Evolutionary conservation across 2,797 vertebrate species (phyloP).

Genomic region (Dendrocincla tyrannina): DNA sequence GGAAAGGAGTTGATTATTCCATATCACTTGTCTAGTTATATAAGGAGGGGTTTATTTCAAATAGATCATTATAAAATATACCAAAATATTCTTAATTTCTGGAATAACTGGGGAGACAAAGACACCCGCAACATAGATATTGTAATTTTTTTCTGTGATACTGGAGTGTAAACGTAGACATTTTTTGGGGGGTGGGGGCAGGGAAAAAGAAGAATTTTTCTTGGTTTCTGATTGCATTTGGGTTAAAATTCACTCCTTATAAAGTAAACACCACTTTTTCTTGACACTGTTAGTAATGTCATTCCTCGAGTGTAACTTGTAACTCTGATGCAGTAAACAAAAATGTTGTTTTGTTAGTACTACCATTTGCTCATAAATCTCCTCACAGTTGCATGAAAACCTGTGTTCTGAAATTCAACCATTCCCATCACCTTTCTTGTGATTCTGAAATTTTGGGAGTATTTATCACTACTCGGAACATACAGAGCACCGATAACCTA

Average conservation of each 20-base stretch:
- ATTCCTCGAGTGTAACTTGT: constrained; percentile 30
- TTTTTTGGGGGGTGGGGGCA: neutral
- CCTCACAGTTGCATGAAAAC: constrained; percentile 30
- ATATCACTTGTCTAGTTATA: neutral
- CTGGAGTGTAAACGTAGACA: neutral
- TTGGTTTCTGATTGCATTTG: neutral
- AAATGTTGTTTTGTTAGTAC: constrained; percentile 54
- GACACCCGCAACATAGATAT: neutral
- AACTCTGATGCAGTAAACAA: constrained; percentile 58
- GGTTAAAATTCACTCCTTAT: constrained; percentile 31
- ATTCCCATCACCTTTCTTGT: neutral
- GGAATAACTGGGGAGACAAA: neutral
- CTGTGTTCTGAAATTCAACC: constrained; percentile 16
- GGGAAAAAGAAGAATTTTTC: neutral
- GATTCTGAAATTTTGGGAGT: neutral
- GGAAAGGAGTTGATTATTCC: neutral
- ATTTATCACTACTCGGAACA: neutral
- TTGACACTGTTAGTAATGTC: constrained; percentile 51
- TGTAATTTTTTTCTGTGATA: neutral
- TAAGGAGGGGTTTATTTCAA: neutral
- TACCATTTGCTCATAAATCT: constrained; percentile 33
- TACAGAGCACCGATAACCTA: neutral
- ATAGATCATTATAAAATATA: neutral
- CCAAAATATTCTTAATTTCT: neutral
- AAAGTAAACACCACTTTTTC: constrained; percentile 7